A percentile compares a stretch with the other conserved stretches of the same genome.
These are phyloP conservation scores for Megaceryle maxima DNA, from an alignment of 2,113 vertebrate genomes.

Conservation along the genomic window DNA sequence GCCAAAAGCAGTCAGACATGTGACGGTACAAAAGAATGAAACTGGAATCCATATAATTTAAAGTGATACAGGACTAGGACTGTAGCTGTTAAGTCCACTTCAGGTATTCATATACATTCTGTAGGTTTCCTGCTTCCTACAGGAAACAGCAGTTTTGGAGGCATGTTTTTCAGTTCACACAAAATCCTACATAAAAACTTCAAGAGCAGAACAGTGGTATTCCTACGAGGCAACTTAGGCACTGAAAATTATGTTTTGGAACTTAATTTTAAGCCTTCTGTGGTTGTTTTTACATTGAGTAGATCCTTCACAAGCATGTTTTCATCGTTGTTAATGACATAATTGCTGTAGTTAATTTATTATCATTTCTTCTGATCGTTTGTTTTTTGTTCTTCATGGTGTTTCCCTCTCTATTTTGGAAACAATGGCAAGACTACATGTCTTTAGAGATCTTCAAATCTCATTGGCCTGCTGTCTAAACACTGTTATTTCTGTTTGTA, in stretches of 20 bases:
- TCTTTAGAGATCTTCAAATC: neutral
- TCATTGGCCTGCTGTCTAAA: neutral
- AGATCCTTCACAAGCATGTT: neutral
- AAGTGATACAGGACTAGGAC: neutral
- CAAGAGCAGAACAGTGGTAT: neutral
- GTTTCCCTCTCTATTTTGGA: neutral
- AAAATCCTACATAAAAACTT: neutral
- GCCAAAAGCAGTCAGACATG: neutral
- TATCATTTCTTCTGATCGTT: neutral
- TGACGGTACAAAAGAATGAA: neutral
- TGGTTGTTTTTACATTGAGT: neutral
- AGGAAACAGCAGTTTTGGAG: neutral
- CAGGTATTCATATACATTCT: neutral
- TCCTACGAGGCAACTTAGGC: neutral
- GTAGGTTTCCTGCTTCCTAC: neutral
- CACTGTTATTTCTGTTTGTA: neutral
- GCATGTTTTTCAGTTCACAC: neutral
- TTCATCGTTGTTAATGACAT: neutral
- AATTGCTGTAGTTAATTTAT: neutral
- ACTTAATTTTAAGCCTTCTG: neutral
- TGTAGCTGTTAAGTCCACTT: neutral
- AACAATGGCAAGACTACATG: neutral
- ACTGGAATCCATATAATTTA: neutral
- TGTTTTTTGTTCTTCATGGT: neutral
- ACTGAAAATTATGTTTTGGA: neutral